Conservation (phyloP, 2,888 invertebrate genomes). For the Ormyrus thymus region DNA sequence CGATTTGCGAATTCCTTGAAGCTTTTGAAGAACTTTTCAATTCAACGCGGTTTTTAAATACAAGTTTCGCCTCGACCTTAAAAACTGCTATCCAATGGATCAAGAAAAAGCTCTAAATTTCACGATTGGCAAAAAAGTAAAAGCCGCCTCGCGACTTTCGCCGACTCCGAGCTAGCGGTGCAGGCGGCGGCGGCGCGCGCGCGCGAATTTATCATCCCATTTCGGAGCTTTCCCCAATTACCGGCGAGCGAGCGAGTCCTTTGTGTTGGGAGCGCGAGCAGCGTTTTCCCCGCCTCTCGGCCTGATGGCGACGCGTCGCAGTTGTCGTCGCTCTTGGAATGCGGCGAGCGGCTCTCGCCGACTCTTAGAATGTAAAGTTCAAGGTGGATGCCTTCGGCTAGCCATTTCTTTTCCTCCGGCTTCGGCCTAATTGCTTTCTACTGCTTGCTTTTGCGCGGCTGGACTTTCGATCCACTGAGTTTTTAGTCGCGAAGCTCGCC, state of each 20-base stretch:
- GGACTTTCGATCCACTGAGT: too few species aligned
- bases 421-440: too few species aligned
- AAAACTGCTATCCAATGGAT: too few species aligned
- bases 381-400: conserved; percentile 41
- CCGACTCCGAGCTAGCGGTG: conserved; percentile 18
- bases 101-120: too few species aligned
- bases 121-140: conserved; percentile 1
- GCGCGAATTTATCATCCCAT: background rate
- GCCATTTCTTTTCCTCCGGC: background rate
- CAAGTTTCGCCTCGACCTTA: too few species aligned
- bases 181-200: too few species aligned
- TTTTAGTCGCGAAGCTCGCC: too few species aligned
- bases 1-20: too few species aligned
- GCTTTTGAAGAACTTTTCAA: too few species aligned
- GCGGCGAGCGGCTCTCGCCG: background rate
- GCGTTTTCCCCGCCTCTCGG: conserved; percentile 43
- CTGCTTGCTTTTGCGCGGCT: too few species aligned
- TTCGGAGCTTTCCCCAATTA: conserved; percentile 26
- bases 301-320: background rate
- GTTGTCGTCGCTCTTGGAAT: background rate
- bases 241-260: background rate
- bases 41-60: too few species aligned
- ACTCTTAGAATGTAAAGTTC: conserved; percentile 47
- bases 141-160: conserved; percentile 24
- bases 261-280: background rate